A percentile compares a stretch with the other conserved stretches of the same genome.
These are phyloP conservation scores for Chrysocyon brachyurus DNA, from an alignment of 2,797 vertebrate genomes.

Conservation along the genomic window DNA sequence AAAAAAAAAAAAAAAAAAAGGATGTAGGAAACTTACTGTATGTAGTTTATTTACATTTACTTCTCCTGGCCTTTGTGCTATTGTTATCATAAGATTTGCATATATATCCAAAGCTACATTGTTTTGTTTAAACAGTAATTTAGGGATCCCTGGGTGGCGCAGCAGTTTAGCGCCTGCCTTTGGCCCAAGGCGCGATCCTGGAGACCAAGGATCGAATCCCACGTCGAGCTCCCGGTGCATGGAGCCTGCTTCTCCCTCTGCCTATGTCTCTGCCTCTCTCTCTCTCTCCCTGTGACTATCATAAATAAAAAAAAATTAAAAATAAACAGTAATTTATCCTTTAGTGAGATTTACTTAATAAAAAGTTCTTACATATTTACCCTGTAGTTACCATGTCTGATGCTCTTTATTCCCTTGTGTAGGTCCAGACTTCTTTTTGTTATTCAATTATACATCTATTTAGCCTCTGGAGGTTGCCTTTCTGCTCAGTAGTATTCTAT, in stretches of 20 bases:
- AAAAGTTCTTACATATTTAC: neutral
- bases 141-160: neutral
- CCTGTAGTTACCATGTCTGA: neutral
- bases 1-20: neutral
- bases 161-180: no score
- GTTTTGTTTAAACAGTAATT: slow-evolving; percentile 1
- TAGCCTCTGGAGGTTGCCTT: neutral
- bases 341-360: neutral
- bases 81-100: neutral
- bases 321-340: neutral
- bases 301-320: no score
- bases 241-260: no score
- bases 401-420: neutral
- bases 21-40: neutral
- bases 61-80: neutral
- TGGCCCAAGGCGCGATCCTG: no score
- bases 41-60: neutral
- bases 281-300: no score
- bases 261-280: no score
- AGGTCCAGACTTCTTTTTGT: neutral
- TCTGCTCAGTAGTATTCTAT: neutral
- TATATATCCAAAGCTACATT: neutral
- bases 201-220: no score
- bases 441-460: neutral
- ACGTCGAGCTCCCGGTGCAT: no score